A percentile compares a stretch with the other conserved stretches of the same genome.
Conservation (phyloP, 2,888 invertebrate species). For the Aproaerema taeniolella region DNA sequence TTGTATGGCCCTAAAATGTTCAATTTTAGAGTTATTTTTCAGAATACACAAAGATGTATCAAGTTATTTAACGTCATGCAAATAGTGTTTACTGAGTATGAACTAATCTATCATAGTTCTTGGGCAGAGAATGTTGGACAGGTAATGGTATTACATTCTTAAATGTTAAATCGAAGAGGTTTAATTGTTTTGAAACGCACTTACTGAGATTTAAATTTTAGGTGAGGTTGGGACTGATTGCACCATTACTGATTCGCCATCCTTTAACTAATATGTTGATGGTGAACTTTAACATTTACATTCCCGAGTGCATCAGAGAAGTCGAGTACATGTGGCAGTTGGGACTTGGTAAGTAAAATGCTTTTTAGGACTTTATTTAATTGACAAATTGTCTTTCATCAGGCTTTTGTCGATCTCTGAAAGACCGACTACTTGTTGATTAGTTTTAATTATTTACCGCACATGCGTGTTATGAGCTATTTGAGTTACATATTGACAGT, state of each 20-base stretch:
- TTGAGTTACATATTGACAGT: neutral
- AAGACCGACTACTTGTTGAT: too few species aligned
- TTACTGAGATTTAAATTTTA: too few species aligned
- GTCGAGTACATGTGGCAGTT: slow-evolving; percentile 89
- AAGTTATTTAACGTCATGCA: slow-evolving; percentile 88
- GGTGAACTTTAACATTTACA: slow-evolving; percentile 85
- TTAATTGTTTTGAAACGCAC: too few species aligned
- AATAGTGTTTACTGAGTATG: slow-evolving; percentile 88
- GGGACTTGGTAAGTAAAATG: slow-evolving; percentile 78
- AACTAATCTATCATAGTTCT: slow-evolving; percentile 88
- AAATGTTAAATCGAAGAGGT: too few species aligned
- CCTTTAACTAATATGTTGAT: slow-evolving; percentile 80
- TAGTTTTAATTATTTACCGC: too few species aligned
- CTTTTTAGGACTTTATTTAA: neutral
- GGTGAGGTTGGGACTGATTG: slow-evolving; percentile 81
- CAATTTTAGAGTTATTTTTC: too few species aligned
- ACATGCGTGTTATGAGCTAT: too few species aligned
- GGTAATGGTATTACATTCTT: slow-evolving; percentile 45
- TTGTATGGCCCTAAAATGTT: too few species aligned
- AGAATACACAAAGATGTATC: slow-evolving; percentile 84
- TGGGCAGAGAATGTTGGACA: slow-evolving; percentile 87
- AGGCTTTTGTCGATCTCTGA: neutral
- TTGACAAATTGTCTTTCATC: neutral
- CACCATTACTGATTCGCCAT: slow-evolving; percentile 83
- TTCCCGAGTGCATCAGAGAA: slow-evolving; percentile 85